These are phyloP conservation scores for Epizoanthus illoricatus DNA, from an alignment of 92 coral and sea anemone genomes.

Conservation along the genomic window DNA sequence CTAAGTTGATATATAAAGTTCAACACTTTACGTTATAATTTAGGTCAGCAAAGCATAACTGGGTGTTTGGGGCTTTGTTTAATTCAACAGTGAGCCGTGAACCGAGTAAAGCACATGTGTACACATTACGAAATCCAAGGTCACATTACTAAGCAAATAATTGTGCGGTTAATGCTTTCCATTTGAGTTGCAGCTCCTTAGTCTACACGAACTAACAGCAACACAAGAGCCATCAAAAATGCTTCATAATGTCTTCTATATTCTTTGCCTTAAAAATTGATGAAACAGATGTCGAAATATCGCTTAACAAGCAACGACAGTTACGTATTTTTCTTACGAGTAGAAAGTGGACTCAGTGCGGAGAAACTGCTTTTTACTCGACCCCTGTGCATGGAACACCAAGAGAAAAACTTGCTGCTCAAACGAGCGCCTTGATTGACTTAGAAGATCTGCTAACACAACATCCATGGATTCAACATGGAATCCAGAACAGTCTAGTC, in stretches of 20 bases:
- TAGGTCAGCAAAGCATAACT: background rate
- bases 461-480: conserved; percentile 32
- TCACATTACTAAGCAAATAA: background rate
- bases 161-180: background rate
- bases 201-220: background rate
- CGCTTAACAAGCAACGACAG: background rate
- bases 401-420: conserved; percentile 44
- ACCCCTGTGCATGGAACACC: conserved; percentile 44
- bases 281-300: background rate
- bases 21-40: background rate
- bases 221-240: background rate
- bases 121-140: background rate
- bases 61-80: background rate
- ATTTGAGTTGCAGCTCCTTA: background rate
- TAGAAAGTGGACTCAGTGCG: conserved; percentile 39
- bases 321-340: conserved; percentile 30
- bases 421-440: conserved; percentile 49
- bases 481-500: conserved; percentile 27
- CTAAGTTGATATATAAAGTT: too few species aligned
- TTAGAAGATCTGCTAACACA: conserved; percentile 43
- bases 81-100: background rate
- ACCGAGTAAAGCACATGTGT: background rate
- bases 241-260: background rate
- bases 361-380: conserved; percentile 46
- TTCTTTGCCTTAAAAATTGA: conserved; percentile 3